Evolutionary conservation across 92 coral and sea anemone species (phyloP), one percentile per base, ranked within the genome.

Genomic region (Siderastrea radians): DNA sequence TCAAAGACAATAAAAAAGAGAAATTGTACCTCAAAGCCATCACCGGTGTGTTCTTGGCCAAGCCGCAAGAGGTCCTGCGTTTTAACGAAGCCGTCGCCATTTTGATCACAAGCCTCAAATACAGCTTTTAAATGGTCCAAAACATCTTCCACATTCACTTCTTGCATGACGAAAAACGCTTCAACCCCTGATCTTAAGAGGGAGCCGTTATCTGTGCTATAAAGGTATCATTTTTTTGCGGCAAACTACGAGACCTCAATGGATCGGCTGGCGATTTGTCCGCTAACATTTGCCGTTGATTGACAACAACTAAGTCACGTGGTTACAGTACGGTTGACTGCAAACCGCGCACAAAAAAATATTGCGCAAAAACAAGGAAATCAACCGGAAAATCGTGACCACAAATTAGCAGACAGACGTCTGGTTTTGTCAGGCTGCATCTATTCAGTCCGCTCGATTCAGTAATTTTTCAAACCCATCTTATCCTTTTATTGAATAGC

Each of bases 1-100:
- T 46, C 26, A 69, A 49, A 75, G 51, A 49, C 81, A 49, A 54
- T 54, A 59, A 48, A 80, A 51, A 6, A 51, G 49, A 45, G 38
- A 54, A 71, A 8, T 68, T 8, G 59, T 74, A 97, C 99, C 94
- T 95, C 98, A 80, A 86, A 92, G 62, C 91, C 97, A 10, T 82
- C 92, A 55, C 89, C 92, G 1, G 96, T 83, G 91, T 94, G 97
- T 50, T 93, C 95, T 88, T 95, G 96, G 70, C 96, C 96, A 52
- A 95, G 96, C 4, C 92, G 94, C 66, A 97, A 88, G n/a, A 97
- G 94, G 71, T 97, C 99, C 65, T 92, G 96, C n/a, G 98, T 97
- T 86, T 95, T 95, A 17, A 97, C 99, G 65, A 94, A 96, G 54
- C 99, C 99, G 77, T 97, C 99, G 93, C 99, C 99, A 87, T 97